Conservation (phyloP, 2,113 vertebrate species). For the Neomonachus schauinslandi region DNA sequence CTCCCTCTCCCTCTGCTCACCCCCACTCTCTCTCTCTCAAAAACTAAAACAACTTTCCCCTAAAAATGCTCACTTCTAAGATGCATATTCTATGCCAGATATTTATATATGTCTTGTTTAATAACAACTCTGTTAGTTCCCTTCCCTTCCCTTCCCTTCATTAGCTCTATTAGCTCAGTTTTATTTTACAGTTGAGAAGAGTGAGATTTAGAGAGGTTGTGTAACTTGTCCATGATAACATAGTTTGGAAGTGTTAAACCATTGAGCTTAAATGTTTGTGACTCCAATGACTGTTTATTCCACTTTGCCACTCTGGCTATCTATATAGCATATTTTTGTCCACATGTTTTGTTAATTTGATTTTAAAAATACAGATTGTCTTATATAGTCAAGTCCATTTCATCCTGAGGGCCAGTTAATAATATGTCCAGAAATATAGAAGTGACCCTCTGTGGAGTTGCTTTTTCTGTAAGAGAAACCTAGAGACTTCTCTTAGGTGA, state of each 20-base stretch:
- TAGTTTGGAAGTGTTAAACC: background rate
- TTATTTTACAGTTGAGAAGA: background rate
- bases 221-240: background rate
- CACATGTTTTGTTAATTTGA: background rate
- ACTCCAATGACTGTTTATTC: background rate
- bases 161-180: background rate
- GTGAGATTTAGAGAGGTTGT: background rate
- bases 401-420: background rate
- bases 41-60: background rate
- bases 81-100: background rate
- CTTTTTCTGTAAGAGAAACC: background rate
- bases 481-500: background rate
- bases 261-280: background rate
- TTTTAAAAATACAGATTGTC: background rate
- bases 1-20: background rate
- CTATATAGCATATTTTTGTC: background rate
- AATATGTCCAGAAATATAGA: background rate
- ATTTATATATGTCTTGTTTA: background rate
- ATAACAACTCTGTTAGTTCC: background rate
- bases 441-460: background rate
- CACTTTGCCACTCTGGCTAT: background rate
- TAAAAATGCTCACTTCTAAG: background rate
- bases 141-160: background rate
- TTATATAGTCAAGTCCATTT: background rate
- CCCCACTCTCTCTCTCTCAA: background rate